Evolutionary conservation across 2,113 vertebrate genomes (phyloP).

Genomic region (Tauraco erythrolophus): DNA sequence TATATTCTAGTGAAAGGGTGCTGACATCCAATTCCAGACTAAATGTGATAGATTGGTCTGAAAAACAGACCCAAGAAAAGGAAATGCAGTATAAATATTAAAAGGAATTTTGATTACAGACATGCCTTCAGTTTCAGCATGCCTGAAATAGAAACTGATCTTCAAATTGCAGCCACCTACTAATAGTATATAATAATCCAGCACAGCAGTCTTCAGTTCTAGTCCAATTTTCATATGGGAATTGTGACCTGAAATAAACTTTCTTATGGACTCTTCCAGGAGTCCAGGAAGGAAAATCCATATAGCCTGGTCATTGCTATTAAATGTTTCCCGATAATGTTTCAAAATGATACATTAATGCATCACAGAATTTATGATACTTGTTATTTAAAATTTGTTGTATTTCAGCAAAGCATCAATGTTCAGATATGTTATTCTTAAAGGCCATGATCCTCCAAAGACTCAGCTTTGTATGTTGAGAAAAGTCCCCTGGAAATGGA

Average conservation of each 20-base stretch:
- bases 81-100: neutral
- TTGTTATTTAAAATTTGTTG: neutral
- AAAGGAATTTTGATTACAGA: neutral
- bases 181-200: neutral
- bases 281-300: neutral
- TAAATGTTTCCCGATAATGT: neutral
- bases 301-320: neutral
- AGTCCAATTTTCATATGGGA: neutral
- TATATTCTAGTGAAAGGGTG: neutral
- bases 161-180: neutral
- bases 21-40: neutral
- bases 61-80: neutral
- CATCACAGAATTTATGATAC: neutral
- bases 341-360: neutral
- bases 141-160: neutral
- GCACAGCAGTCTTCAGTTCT: neutral
- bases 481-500: neutral
- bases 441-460: neutral
- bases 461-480: neutral
- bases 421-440: neutral
- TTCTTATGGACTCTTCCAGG: neutral
- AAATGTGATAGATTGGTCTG: neutral
- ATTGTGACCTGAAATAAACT: neutral
- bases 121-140: neutral
- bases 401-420: neutral